Conservation (phyloP, 1,140 invertebrate species). For the Drosophila leontia region DNA sequence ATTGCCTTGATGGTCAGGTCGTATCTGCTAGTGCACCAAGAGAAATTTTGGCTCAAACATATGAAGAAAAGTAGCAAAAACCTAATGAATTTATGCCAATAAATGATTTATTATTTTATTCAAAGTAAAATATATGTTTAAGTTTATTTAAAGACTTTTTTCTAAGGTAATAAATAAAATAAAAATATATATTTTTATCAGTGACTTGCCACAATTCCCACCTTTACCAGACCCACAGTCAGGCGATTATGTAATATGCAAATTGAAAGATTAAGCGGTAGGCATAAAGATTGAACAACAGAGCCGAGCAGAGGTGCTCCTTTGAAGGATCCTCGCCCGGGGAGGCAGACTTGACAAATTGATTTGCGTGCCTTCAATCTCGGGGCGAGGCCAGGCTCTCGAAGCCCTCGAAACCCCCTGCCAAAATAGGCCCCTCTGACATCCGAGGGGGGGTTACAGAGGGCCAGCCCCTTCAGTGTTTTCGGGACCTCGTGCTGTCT, state of each 20-base stretch:
- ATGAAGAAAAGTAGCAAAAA: background rate
- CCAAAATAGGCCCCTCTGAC: conserved; percentile 9
- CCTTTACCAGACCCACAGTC: conserved; percentile 12
- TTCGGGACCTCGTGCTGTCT: conserved; percentile 37
- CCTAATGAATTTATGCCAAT: too few relatives aligned
- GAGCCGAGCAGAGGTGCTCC: conserved; percentile 8
- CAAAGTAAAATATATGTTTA: background rate
- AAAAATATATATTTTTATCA: background rate
- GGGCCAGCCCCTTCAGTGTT: conserved; percentile 64
- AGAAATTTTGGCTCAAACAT: background rate
- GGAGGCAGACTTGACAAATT: conserved; percentile 22
- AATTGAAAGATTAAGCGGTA: conserved; percentile 72
- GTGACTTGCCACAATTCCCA: conserved; percentile 1
- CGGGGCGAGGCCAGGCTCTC: background rate
- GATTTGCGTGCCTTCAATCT: conserved; percentile 24
- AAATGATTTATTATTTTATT: background rate
- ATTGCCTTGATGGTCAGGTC: conserved; percentile 54
- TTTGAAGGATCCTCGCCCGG: conserved; percentile 14
- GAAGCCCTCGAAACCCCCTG: conserved; percentile 4
- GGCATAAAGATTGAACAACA: conserved; percentile 30
- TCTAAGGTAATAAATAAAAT: background rate
- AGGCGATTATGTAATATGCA: conserved; percentile 82
- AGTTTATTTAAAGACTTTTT: too few relatives aligned
- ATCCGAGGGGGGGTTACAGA: background rate
- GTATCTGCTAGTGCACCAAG: conserved; percentile 22